Conservation (phyloP, 2,797 vertebrate genomes). For the Aeoliscus strigatus region DNA sequence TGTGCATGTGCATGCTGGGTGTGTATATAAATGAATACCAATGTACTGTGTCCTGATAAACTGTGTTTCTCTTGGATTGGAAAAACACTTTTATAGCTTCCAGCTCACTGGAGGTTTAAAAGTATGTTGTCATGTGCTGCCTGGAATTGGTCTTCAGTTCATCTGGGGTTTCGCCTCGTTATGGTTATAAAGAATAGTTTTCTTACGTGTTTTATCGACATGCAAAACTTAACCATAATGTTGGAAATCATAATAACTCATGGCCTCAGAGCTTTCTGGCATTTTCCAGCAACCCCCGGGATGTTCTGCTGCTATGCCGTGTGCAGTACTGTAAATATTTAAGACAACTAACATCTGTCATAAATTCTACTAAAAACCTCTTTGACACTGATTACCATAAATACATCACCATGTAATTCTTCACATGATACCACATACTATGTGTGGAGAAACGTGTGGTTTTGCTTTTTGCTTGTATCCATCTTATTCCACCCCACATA, state of each 20-base stretch:
- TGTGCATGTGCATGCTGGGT: constrained; percentile 10
- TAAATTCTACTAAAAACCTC: no score
- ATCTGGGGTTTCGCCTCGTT: constrained; percentile 10
- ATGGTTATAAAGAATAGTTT: constrained; percentile 10
- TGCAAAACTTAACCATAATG: constrained; percentile 8
- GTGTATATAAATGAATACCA: constrained; percentile 20
- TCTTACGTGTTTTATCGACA: constrained; percentile 11
- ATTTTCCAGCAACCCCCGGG: constrained; percentile 35
- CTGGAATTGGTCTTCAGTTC: constrained; percentile 7
- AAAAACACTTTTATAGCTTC: neutral
- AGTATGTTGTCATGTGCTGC: neutral
- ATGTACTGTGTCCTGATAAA: constrained; percentile 13
- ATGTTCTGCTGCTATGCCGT: no score
- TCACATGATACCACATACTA: no score
- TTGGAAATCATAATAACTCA: constrained; percentile 26
- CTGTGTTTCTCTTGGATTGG: neutral
- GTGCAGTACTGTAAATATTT: no score
- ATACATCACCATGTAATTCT: no score
- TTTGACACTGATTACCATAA: no score
- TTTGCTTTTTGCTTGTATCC: no score
- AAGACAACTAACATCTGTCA: no score
- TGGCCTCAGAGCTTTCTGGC: constrained; percentile 19
- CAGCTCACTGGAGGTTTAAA: neutral
- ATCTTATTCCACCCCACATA: no score
- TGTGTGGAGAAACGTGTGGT: no score